These are phyloP conservation scores for Apoda limacodes DNA, from an alignment of 2,888 invertebrate genomes.

Conservation along the genomic window DNA sequence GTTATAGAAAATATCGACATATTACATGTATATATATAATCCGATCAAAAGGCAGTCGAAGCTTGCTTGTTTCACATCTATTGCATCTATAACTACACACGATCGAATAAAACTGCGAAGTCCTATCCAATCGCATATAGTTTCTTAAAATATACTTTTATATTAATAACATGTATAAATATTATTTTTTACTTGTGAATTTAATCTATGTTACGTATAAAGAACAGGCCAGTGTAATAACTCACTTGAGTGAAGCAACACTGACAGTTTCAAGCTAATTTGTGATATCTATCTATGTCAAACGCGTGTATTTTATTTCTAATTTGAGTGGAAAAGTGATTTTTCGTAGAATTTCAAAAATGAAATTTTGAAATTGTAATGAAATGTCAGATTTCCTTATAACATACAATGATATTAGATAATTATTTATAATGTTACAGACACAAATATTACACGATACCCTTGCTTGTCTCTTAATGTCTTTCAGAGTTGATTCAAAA, in stretches of 20 bases:
- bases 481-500: no score
- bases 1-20: slow-evolving; percentile 62
- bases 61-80: slow-evolving; percentile 44
- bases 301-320: no score
- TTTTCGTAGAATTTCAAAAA: no score
- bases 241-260: slow-evolving; percentile 55
- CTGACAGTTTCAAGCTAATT: slow-evolving; percentile 62
- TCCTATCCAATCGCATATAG: slow-evolving; percentile 12
- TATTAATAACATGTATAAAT: slow-evolving; percentile 21
- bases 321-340: no score
- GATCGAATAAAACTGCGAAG: slow-evolving; percentile 12
- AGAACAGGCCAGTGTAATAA: slow-evolving; percentile 57
- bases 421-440: no score
- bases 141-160: slow-evolving; percentile 11
- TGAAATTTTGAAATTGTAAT: no score
- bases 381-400: no score
- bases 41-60: slow-evolving; percentile 51
- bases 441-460: no score
- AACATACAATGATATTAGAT: no score
- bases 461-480: no score
- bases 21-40: slow-evolving; percentile 33
- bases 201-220: slow-evolving; percentile 62
- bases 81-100: slow-evolving; percentile 30
- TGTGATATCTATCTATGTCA: slow-evolving; percentile 54
- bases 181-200: slow-evolving; percentile 43